Conservation (phyloP, 2,797 vertebrate genomes). For the Typhlichthys subterraneus region DNA sequence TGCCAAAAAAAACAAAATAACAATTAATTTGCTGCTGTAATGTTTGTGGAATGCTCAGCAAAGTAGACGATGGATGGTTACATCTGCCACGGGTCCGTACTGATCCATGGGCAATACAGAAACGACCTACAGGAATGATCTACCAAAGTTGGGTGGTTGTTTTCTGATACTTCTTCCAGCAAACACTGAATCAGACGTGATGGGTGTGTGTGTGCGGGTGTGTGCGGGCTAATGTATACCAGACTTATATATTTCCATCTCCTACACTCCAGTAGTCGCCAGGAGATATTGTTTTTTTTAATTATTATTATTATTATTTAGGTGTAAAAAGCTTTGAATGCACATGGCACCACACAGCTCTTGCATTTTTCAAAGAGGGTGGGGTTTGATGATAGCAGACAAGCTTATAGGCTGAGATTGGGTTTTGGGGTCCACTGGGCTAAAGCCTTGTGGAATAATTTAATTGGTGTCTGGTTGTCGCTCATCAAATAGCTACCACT, state of each 20-base stretch:
- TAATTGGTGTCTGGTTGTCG: conserved; percentile 76
- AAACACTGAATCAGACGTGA: neutral
- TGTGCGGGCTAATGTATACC: neutral
- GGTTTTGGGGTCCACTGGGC: conserved; percentile 65
- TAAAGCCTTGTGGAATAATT: conserved; percentile 77
- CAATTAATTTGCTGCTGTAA: conserved; percentile 51
- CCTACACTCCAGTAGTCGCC: conserved; percentile 22
- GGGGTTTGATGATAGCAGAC: conserved; percentile 51
- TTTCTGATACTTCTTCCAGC: too few relatives aligned
- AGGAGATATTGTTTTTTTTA: conserved; percentile 13
- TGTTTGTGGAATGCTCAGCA: conserved; percentile 38
- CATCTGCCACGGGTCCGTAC: conserved; percentile 2
- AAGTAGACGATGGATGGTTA: conserved; percentile 22
- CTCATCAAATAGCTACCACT: conserved; percentile 66
- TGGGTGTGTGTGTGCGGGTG: neutral
- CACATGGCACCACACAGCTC: conserved; percentile 49
- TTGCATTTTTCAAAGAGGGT: conserved; percentile 33
- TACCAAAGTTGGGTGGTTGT: neutral
- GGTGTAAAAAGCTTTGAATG: conserved; percentile 44
- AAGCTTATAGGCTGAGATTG: conserved; percentile 40
- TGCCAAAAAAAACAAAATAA: conserved; percentile 40
- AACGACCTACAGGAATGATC: neutral
- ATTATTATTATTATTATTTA: conserved; percentile 29
- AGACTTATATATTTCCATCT: conserved; percentile 16
- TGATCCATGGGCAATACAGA: neutral